Evolutionary conservation across 2,888 invertebrate species (phyloP), one percentile per base, ranked within the genome.

Genomic region (Archaeoteleia sp.): DNA sequence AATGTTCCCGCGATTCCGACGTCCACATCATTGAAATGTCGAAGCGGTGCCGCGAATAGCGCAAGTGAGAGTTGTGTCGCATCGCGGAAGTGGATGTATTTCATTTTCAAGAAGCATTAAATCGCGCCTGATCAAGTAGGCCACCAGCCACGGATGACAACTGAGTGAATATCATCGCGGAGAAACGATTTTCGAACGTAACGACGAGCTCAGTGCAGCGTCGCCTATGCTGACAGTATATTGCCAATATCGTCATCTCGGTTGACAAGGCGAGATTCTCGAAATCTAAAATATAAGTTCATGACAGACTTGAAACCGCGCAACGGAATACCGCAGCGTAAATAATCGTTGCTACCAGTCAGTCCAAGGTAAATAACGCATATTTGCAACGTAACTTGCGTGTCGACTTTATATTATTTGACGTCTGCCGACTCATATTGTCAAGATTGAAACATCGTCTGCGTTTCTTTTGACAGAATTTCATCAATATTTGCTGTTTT

Each of bases 141-240:
- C 83, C 83, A 42, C 60, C 78, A 77, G 78, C 80, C 78, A 80
- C 80, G 79, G 79, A 82, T 83, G 83, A 83, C 83, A 83, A 83
- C 82, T 79, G 79, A 81, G 74, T 75, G 79, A 75, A 42, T 75
- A 75, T 75, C 73, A 49, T 66, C 55, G 13, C 40, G 68, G 61
- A 67, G 68, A 49, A 73, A 72, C 39, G 63, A 67, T 37, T 72
- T 30, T 17, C 43, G 61, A 51, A 37, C 45, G 45, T 34, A 57
- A 32, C 43, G 10, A 13, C 46, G 10, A 32, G 53, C 45, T 35
- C 37, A 63, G 23, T 7, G 35, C 9, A 37, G 35, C 51, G 66
- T 29, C 46, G 23, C 58, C 35, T 49, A 32, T 27, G 9, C 48
- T 6, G 40, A 54, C 15, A 12, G 55, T 37, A 14, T 29, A 49